These are phyloP conservation scores for Argentina silus DNA, from an alignment of 2,797 vertebrate species.

Conservation along the genomic window DNA sequence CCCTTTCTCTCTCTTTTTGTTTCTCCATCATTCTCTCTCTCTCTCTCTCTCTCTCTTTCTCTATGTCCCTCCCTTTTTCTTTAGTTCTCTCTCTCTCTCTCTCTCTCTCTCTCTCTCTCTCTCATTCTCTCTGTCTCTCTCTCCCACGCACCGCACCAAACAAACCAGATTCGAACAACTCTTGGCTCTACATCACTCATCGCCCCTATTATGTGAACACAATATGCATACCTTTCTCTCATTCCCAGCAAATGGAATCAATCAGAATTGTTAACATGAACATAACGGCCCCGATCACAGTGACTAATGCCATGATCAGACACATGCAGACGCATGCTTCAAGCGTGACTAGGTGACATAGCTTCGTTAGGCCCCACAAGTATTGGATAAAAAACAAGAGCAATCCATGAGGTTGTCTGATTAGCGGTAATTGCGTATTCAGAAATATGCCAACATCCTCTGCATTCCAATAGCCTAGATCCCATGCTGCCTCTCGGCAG, in stretches of 20 bases:
- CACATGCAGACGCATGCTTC: conserved; percentile 24
- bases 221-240: background rate
- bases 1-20: conserved; percentile 21
- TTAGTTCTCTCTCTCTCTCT: background rate
- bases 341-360: conserved; percentile 18
- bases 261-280: conserved; percentile 30
- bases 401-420: conserved; percentile 52
- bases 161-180: background rate
- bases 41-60: background rate
- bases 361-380: conserved; percentile 25
- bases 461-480: conserved; percentile 69
- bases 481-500: conserved; percentile 65
- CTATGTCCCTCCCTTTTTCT: background rate
- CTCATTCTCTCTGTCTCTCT: conserved; percentile 10
- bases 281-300: conserved; percentile 34
- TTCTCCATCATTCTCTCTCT: conserved; percentile 37
- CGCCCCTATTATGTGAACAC: conserved; percentile 4
- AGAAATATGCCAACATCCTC: conserved; percentile 48
- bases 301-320: conserved; percentile 25
- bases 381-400: conserved; percentile 21
- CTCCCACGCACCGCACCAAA: conserved; percentile 21
- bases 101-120: background rate
- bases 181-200: conserved; percentile 43
- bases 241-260: background rate
- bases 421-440: conserved; percentile 69